phyloP scores from a whole-genome alignment of 2,113 vertebrate species.

The Cochlearius cochlearius region DNA sequence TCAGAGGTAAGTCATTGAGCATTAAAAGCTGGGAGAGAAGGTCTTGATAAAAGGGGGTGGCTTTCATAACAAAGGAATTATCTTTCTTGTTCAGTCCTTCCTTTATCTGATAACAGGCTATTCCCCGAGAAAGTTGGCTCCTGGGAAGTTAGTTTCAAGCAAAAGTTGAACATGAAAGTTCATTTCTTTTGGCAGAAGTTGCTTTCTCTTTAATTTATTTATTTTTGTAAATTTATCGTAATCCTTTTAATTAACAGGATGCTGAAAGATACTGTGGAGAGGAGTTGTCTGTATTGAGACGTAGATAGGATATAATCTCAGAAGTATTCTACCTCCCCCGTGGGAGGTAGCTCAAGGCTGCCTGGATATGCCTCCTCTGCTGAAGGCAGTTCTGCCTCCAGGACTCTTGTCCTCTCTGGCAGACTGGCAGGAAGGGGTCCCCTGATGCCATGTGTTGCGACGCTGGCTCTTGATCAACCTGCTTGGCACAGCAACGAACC shows the following conservation, averaged over 20 bases:
- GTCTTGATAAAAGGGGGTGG: neutral
- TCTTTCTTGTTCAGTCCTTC: slow-evolving; percentile 38
- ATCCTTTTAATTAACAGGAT: slow-evolving; percentile 33
- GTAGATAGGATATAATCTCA: slow-evolving; percentile 21
- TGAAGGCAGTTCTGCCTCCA: neutral
- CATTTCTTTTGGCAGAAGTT: slow-evolving; percentile 55
- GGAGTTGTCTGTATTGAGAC: neutral
- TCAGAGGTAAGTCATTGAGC: neutral
- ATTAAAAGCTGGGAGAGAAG: neutral
- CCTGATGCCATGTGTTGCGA: neutral
- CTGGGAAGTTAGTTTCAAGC: slow-evolving; percentile 27
- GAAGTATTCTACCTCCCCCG: neutral
- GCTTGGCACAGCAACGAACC: neutral
- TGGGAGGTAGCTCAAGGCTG: neutral
- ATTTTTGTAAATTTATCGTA: slow-evolving; percentile 17
- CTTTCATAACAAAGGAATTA: slow-evolving; percentile 27
- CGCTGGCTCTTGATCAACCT: neutral
- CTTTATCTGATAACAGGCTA: slow-evolving; percentile 47
- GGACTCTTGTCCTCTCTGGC: neutral
- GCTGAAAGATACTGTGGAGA: slow-evolving; percentile 10
- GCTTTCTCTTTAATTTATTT: slow-evolving; percentile 29
- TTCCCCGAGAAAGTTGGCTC: slow-evolving; percentile 35
- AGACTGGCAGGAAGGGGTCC: neutral
- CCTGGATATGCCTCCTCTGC: neutral
- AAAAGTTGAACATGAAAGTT: slow-evolving; percentile 34